Conservation (phyloP, 2,113 vertebrate genomes). For the Trogon surrucura region DNA sequence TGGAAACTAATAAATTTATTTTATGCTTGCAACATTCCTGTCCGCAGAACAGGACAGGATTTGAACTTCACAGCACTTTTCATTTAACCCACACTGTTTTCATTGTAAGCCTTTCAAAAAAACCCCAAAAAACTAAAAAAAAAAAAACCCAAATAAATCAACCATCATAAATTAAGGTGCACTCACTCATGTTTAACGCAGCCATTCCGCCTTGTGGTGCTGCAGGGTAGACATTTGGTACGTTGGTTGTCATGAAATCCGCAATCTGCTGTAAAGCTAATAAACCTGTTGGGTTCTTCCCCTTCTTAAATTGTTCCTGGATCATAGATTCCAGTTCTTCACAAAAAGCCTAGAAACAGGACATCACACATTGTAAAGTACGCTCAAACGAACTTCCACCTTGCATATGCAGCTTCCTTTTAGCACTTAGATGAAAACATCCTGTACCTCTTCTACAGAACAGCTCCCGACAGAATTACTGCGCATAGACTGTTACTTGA, state of each 20-base stretch:
- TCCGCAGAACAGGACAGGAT: neutral
- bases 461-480: neutral
- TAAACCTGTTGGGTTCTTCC: conserved; percentile 94
- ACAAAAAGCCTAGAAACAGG: conserved; percentile 88
- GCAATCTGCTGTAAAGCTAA: conserved; percentile 97
- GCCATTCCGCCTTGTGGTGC: conserved; percentile 97
- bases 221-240: conserved; percentile 93
- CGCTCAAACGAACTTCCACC: neutral
- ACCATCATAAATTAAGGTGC: neutral
- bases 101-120: neutral
- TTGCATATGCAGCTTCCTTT: neutral
- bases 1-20: neutral
- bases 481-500: neutral
- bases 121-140: too few species aligned
- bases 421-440: neutral
- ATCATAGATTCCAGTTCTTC: conserved; percentile 98
- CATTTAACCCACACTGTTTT: neutral
- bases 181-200: conserved; percentile 97
- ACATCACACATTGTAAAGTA: neutral
- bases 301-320: conserved; percentile 97
- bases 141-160: neutral
- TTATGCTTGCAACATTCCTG: neutral
- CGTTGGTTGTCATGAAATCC: conserved; percentile 94
- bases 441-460: neutral
- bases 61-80: neutral